These are phyloP conservation scores for Leptonema lineaticorne DNA, from an alignment of 1,140 invertebrate genomes.

Conservation along the genomic window DNA sequence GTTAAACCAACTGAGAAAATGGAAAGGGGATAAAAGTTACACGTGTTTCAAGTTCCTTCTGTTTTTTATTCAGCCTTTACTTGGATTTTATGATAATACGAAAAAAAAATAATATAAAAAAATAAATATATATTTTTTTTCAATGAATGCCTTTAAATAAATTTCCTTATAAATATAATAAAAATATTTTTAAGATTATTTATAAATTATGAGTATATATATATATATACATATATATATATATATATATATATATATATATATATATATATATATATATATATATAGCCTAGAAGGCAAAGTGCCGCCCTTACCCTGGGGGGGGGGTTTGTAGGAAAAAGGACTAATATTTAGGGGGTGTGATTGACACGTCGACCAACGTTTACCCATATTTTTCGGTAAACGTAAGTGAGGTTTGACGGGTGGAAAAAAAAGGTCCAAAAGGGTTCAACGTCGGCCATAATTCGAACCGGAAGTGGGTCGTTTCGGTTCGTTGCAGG, in stretches of 20 bases:
- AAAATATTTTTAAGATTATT: not conserved
- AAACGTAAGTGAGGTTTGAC: not conserved
- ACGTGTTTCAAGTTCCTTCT: too few species aligned
- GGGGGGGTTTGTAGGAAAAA: not conserved
- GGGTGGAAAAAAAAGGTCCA: not conserved
- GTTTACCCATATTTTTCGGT: slow-evolving; percentile 1
- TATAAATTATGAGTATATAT: not conserved
- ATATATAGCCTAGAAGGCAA: not conserved
- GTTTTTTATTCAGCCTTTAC: too few species aligned
- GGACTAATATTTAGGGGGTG: not conserved
- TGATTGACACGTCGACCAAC: slow-evolving; percentile 13
- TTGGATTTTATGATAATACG: too few species aligned
- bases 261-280: not conserved
- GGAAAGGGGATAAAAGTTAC: too few species aligned
- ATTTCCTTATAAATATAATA: not conserved
- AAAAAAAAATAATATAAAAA: too few species aligned
- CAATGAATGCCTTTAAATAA: too few species aligned
- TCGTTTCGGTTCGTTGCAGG: not conserved
- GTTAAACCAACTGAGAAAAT: too few species aligned
- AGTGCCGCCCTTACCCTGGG: not conserved
- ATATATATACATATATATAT: not conserved
- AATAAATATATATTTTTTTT: too few species aligned
- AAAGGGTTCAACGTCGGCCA: not conserved
- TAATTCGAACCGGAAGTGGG: slow-evolving; percentile 17
- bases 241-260: too few species aligned